These are phyloP conservation scores for Beris morrisii DNA, from an alignment of 2,888 invertebrate genomes.

Conservation along the genomic window DNA sequence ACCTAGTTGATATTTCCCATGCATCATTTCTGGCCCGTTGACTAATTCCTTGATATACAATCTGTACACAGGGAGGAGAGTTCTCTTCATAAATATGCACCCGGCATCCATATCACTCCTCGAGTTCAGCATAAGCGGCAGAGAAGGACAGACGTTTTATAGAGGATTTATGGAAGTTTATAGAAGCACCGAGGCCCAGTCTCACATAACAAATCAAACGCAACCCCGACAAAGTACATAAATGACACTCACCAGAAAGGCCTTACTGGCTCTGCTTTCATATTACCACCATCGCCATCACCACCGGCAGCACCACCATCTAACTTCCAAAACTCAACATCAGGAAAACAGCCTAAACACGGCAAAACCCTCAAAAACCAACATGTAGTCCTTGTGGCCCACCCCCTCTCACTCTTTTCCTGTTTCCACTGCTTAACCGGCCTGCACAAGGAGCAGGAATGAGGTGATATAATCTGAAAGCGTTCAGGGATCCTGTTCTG, in stretches of 20 bases:
- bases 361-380: slow-evolving; percentile 15
- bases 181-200: background rate
- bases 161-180: slow-evolving; percentile 24
- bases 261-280: too few species aligned
- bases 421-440: background rate
- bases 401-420: background rate
- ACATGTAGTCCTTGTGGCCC: background rate
- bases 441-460: slow-evolving; percentile 3
- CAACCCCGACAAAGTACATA: slow-evolving; percentile 21
- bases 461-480: slow-evolving; percentile 29
- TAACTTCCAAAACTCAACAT: slow-evolving; percentile 4
- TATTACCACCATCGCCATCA: background rate
- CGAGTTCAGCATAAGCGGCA: background rate
- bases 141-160: slow-evolving; percentile 13
- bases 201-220: slow-evolving; percentile 26
- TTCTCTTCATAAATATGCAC: slow-evolving; percentile 2
- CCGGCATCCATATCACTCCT: slow-evolving; percentile 20
- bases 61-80: background rate
- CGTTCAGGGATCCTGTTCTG: slow-evolving; percentile 26
- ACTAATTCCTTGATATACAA: slow-evolving; percentile 7
- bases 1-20: slow-evolving; percentile 16
- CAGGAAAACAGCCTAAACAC: slow-evolving; percentile 22
- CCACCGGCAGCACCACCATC: slow-evolving; percentile 1
- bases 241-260: slow-evolving; percentile 18
- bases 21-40: slow-evolving; percentile 25